Evolutionary conservation across 1,140 invertebrate genomes (phyloP).

Genomic region (Halyomorpha halys): DNA sequence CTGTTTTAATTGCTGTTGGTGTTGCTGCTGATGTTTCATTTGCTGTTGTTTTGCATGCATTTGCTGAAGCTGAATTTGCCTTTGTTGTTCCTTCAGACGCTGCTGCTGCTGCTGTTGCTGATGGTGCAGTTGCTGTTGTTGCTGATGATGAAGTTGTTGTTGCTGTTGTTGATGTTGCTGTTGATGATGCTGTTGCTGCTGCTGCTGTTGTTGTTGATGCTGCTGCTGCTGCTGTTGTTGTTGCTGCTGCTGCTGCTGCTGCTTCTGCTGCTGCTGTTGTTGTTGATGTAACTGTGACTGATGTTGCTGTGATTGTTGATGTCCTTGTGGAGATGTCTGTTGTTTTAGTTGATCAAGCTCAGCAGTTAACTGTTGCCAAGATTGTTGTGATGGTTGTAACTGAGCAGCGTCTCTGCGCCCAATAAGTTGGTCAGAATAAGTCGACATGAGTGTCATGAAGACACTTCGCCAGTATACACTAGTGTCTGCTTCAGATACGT

Average conservation of each 20-base stretch:
- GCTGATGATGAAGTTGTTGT: constrained; percentile 31
- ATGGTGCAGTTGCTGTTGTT: constrained; percentile 35
- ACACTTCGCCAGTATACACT: constrained; percentile 3
- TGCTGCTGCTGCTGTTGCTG: background rate
- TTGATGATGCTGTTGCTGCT: constrained; percentile 30
- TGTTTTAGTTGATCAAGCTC: constrained; percentile 62
- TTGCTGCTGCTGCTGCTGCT: constrained; percentile 31
- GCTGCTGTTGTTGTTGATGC: constrained; percentile 29
- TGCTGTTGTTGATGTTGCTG: constrained; percentile 29
- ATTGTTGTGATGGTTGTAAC: background rate
- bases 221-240: constrained; percentile 32
- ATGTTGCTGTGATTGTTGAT: background rate
- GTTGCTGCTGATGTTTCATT: background rate
- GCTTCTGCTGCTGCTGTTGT: constrained; percentile 10
- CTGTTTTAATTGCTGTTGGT: constrained; percentile 15
- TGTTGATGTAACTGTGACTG: background rate
- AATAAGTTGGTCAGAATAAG: constrained; percentile 7
- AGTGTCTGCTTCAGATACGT: background rate
- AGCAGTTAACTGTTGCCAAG: constrained; percentile 37
- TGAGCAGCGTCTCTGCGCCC: background rate
- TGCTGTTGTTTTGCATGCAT: background rate
- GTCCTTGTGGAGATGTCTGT: constrained; percentile 35
- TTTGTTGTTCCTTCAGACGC: background rate
- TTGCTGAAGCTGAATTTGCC: background rate
- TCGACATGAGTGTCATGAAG: background rate